phyloP scores from a whole-genome alignment of 2,113 vertebrate species.

The Calypte anna region DNA sequence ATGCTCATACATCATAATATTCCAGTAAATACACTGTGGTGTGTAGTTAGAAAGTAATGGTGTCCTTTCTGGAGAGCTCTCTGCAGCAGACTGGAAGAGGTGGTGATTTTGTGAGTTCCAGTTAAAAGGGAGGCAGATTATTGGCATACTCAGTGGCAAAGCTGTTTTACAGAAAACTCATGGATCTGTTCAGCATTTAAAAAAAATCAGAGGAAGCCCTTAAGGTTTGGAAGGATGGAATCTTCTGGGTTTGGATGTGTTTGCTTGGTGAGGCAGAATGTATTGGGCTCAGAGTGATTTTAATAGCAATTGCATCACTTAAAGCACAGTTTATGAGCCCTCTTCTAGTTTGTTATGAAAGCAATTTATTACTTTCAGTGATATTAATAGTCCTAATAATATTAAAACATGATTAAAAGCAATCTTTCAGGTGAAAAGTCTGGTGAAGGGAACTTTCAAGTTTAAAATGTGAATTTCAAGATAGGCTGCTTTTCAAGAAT shows the following conservation, averaged over 20 bases:
- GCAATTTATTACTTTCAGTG: conserved; percentile 47
- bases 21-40: background rate
- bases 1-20: background rate
- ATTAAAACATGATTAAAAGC: conserved; percentile 61
- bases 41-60: background rate
- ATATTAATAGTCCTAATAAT: conserved; percentile 73
- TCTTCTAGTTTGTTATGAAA: conserved; percentile 61
- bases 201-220: background rate
- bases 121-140: background rate
- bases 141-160: background rate
- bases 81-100: background rate
- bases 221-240: background rate
- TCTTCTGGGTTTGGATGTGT: background rate
- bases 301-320: conserved; percentile 58
- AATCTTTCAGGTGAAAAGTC: conserved; percentile 28
- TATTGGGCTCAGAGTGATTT: conserved; percentile 27
- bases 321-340: conserved; percentile 73
- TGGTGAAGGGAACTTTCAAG: conserved; percentile 32
- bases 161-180: background rate
- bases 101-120: background rate
- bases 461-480: conserved; percentile 40
- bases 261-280: background rate
- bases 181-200: background rate
- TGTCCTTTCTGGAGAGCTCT: background rate
- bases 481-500: background rate